Evolutionary conservation across 1,140 invertebrate species (phyloP).

Genomic region (Cotesia vestalis): DNA sequence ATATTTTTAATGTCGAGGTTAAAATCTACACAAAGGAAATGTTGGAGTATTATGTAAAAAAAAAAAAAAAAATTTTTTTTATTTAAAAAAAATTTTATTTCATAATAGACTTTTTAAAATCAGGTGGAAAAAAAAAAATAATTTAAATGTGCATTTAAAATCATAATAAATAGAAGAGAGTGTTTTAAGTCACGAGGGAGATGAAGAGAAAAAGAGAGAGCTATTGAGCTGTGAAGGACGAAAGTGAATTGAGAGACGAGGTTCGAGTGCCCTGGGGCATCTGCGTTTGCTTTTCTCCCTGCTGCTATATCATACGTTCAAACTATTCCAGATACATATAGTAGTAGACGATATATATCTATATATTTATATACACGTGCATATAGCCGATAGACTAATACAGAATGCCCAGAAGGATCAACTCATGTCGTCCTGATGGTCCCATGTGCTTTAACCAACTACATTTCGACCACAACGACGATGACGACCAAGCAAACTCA

Average conservation of each 20-base stretch:
- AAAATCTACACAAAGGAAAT: too few species aligned
- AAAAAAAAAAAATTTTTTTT: not conserved
- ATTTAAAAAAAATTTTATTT: too few species aligned
- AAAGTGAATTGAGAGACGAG: slow-evolving; percentile 37
- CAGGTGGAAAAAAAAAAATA: slow-evolving; percentile 12
- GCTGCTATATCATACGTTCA: not conserved
- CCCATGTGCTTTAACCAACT: too few species aligned
- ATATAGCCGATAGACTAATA: too few species aligned
- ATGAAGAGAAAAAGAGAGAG: slow-evolving; percentile 1
- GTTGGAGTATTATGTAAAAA: not conserved
- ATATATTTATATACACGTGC: too few species aligned
- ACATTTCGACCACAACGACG: too few species aligned
- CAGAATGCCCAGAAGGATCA: too few species aligned
- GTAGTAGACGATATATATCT: too few species aligned
- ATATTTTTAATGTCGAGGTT: not conserved
- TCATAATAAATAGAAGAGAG: not conserved
- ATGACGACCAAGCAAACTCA: too few species aligned
- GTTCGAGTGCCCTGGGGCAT: slow-evolving; percentile 30
- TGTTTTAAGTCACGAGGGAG: not conserved
- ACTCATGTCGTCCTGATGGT: too few species aligned
- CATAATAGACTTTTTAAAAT: not conserved
- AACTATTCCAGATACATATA: too few species aligned
- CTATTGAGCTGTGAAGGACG: slow-evolving; percentile 34
- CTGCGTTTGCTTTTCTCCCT: slow-evolving; percentile 19
- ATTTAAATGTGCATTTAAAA: not conserved